Conservation (phyloP, 2,888 invertebrate species). For the Mimachlamys varia region DNA sequence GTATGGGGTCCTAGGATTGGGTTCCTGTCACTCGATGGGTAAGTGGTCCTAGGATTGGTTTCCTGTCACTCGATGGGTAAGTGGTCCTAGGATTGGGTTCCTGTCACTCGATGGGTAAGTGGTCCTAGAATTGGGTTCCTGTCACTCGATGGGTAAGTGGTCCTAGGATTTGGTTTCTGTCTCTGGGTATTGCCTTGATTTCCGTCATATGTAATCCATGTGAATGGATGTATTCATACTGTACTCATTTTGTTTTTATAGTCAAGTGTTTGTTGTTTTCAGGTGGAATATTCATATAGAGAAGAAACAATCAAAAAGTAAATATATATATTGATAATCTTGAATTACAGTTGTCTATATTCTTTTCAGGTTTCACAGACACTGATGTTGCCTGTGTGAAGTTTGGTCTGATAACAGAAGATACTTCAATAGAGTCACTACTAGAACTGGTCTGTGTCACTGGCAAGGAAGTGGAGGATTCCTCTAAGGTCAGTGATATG, state of each 20-base stretch:
- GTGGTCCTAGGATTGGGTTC: not conserved
- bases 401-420: constrained; percentile 97
- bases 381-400: constrained; percentile 94
- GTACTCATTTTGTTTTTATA: too few species aligned
- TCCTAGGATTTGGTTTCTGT: not conserved
- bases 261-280: too few species aligned
- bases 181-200: not conserved
- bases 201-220: constrained; percentile 23
- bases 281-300: too few species aligned
- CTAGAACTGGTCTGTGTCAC: constrained; percentile 91
- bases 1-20: constrained; percentile 72
- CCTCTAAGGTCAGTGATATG: constrained; percentile 85
- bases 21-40: constrained; percentile 86
- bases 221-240: too few species aligned
- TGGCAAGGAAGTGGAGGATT: constrained; percentile 96
- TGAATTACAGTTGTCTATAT: not conserved
- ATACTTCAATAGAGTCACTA: constrained; percentile 96
- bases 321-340: not conserved
- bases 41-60: constrained; percentile 46
- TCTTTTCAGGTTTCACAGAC: constrained; percentile 88
- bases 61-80: constrained; percentile 86
- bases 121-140: not conserved
- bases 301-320: too few species aligned
- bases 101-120: constrained; percentile 86
- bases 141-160: constrained; percentile 86